These are phyloP conservation scores for Cercopithecus mona DNA, from an alignment of 2,113 vertebrate genomes.

Conservation along the genomic window DNA sequence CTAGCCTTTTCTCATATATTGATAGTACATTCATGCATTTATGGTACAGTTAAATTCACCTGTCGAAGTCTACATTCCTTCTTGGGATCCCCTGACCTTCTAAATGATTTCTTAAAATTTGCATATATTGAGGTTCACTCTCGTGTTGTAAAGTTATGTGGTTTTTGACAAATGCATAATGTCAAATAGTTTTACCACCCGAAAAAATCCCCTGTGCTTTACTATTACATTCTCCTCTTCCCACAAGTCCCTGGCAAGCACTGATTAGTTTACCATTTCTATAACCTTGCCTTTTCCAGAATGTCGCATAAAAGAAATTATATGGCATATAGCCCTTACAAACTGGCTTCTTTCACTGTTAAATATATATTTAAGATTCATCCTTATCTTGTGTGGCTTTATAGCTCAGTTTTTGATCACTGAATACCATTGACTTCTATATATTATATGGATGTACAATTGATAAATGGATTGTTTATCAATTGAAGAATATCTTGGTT, in stretches of 20 bases:
- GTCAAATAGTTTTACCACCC: not conserved
- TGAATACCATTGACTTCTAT: not conserved
- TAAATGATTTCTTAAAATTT: not conserved
- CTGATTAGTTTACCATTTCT: not conserved
- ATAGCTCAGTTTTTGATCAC: not conserved
- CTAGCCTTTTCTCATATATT: not conserved
- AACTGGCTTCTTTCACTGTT: not conserved
- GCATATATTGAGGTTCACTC: not conserved
- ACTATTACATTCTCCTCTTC: not conserved
- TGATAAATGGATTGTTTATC: not conserved
- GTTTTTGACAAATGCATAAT: not conserved
- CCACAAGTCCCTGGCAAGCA: not conserved
- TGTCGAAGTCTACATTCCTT: not conserved
- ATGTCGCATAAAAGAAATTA: not conserved
- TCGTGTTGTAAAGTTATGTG: not conserved
- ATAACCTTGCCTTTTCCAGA: not conserved
- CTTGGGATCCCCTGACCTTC: not conserved
- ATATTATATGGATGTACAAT: not conserved
- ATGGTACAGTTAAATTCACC: not conserved
- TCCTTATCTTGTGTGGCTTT: not conserved
- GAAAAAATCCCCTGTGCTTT: not conserved
- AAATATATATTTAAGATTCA: not conserved
- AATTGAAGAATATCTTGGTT: not conserved
- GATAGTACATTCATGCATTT: not conserved
- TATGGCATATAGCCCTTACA: not conserved